Evolutionary conservation across 2,113 vertebrate genomes (phyloP).

Genomic region (Cheirogaleus medius): DNA sequence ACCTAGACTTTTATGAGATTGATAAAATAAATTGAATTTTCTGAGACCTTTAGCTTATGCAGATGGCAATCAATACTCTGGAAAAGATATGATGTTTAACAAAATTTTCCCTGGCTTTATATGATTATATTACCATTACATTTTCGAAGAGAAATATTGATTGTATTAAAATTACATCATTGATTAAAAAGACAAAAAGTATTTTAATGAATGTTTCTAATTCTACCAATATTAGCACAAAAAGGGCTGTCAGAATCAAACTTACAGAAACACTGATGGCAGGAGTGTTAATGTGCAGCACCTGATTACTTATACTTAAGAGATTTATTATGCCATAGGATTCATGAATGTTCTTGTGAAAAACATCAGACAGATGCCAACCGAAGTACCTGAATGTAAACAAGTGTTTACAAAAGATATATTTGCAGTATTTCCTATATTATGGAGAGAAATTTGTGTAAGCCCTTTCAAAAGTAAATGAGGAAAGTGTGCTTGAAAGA

Average conservation of each 20-base stretch:
- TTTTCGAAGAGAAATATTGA: neutral
- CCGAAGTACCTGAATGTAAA: neutral
- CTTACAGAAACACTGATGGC: neutral
- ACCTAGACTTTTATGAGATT: neutral
- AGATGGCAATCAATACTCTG: neutral
- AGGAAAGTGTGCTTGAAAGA: neutral
- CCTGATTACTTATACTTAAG: neutral
- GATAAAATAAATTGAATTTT: neutral
- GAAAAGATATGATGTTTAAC: neutral
- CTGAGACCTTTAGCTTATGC: neutral
- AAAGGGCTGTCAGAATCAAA: neutral
- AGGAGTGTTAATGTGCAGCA: neutral
- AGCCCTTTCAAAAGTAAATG: neutral
- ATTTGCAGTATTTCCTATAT: neutral
- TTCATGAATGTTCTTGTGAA: neutral
- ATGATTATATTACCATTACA: neutral
- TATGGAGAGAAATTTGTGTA: rapidly evolving
- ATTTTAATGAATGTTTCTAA: neutral
- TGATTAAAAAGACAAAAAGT: neutral
- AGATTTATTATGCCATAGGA: neutral
- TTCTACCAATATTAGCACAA: neutral
- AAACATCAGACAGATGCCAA: neutral
- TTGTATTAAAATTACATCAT: neutral
- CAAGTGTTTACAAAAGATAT: neutral
- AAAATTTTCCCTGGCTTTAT: neutral